Evolutionary conservation across 2,797 vertebrate genomes (phyloP).

Genomic region (Eulemur mongoz): DNA sequence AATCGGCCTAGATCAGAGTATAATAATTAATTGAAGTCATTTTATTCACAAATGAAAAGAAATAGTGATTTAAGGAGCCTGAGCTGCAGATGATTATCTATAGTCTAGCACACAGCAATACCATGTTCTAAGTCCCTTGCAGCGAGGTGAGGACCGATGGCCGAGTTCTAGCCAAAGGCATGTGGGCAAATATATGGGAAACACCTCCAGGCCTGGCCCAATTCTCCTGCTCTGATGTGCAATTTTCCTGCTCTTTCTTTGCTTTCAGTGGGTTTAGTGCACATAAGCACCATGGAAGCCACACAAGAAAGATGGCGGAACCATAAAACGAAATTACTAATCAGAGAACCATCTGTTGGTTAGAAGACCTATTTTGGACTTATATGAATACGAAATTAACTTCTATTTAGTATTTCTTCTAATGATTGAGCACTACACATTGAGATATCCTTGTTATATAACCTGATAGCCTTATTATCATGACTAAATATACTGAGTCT

Average conservation of each 20-base stretch:
- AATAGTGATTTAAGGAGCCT: neutral
- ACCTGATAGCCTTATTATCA: neutral
- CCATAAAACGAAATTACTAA: neutral
- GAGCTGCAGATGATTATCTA: neutral
- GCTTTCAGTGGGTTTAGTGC: neutral
- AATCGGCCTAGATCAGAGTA: neutral
- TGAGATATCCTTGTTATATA: neutral
- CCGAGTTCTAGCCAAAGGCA: neutral
- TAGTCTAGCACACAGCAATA: neutral
- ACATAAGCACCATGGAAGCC: neutral
- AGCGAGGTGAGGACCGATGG: neutral
- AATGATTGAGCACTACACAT: neutral
- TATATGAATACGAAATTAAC: neutral
- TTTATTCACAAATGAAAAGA: slow-evolving; percentile 3
- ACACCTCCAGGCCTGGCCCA: neutral
- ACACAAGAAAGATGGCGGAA: neutral
- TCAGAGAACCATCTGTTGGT: neutral
- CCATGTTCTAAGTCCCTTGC: neutral
- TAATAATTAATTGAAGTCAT: neutral
- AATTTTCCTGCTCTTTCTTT: neutral
- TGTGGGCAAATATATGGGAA: neutral
- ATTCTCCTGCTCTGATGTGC: neutral
- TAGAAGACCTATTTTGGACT: neutral
- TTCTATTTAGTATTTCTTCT: neutral
- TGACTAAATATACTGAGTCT: neutral